Percentiles rank a stretch among this genome's conserved stretches.
phyloP scores from a whole-genome alignment of 1,140 invertebrate genomes.

The Magallana gigas region DNA sequence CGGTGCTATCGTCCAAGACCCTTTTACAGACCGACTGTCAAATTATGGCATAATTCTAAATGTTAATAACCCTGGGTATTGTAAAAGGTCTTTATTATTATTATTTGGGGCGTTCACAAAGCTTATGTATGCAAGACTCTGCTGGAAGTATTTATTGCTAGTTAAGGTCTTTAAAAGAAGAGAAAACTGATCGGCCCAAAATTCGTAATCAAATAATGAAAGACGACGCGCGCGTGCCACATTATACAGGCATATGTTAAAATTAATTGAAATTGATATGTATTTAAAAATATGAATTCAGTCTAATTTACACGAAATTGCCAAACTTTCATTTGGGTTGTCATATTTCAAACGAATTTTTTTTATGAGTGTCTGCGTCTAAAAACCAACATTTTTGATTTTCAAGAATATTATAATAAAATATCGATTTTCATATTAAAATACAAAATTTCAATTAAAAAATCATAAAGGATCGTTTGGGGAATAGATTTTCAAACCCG shows the following conservation, averaged over 20 bases:
- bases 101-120: background rate
- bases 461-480: too few species aligned
- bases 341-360: constrained; percentile 21
- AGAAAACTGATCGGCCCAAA: background rate
- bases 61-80: constrained; percentile 18
- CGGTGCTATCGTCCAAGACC: constrained; percentile 21
- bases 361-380: too few species aligned
- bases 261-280: background rate
- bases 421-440: too few species aligned
- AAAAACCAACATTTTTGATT: too few species aligned
- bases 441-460: too few species aligned
- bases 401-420: too few species aligned
- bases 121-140: too few species aligned
- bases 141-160: background rate
- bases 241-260: background rate
- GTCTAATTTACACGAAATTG: too few species aligned
- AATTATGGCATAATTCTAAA: constrained; percentile 32
- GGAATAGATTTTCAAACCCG: too few species aligned
- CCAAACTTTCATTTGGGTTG: background rate
- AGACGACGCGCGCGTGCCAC: background rate
- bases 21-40: constrained; percentile 1
- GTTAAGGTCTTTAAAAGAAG: background rate
- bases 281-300: too few species aligned
- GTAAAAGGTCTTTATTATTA: background rate
- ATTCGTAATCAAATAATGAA: constrained; percentile 9